phyloP scores from a whole-genome alignment of 2,888 invertebrate species.

The Hipparchia sbordonii region DNA sequence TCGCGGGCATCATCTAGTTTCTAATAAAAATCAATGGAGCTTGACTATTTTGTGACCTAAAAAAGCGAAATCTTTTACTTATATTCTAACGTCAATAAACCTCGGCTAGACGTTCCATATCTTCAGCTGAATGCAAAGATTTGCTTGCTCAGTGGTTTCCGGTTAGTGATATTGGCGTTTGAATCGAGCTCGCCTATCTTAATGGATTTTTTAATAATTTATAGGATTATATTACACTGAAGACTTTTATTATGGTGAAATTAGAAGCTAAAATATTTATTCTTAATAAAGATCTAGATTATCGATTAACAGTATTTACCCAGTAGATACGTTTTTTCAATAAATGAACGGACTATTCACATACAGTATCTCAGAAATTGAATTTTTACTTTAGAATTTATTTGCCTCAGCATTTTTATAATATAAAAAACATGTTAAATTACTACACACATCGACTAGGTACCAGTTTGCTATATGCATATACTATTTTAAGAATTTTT shows the following conservation, averaged over 20 bases:
- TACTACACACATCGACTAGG: no score
- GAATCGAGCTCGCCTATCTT: slow-evolving; percentile 35
- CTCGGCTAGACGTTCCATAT: slow-evolving; percentile 61
- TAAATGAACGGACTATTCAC: no score
- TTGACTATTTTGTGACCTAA: slow-evolving; percentile 43
- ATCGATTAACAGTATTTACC: no score
- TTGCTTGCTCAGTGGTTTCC: slow-evolving; percentile 60
- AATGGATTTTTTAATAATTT: slow-evolving; percentile 28
- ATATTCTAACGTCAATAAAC: slow-evolving; percentile 54
- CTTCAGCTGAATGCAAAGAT: slow-evolving; percentile 63
- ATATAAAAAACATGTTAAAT: no score
- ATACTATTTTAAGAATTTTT: background rate
- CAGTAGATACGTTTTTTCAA: no score
- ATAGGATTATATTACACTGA: slow-evolving; percentile 13
- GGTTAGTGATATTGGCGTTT: slow-evolving; percentile 43
- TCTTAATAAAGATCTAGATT: no score
- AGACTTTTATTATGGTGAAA: background rate
- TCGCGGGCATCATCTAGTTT: background rate
- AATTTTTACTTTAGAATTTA: no score
- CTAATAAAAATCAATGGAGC: background rate
- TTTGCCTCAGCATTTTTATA: no score
- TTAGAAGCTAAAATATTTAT: background rate
- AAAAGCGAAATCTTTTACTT: slow-evolving; percentile 47
- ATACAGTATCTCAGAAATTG: no score
- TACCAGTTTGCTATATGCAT: background rate